Evolutionary conservation across 2,797 vertebrate genomes (phyloP), one percentile per base, ranked within the genome.

Genomic region (Manis pentadactyla): DNA sequence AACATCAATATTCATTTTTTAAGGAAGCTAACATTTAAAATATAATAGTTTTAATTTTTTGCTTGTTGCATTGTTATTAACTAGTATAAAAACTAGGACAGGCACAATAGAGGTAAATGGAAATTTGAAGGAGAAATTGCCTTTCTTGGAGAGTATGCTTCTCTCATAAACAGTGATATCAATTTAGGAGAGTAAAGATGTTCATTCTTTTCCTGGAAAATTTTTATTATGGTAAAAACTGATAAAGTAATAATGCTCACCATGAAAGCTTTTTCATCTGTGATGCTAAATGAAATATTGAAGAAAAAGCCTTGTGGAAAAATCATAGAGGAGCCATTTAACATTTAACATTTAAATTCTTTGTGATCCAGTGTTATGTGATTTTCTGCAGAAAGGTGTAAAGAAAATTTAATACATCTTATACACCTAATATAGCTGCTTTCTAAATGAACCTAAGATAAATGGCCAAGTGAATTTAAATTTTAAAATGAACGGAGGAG

Each of bases 201-300:
- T 61, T 71, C 57, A 94, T 31, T 23, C 34, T 87, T 97, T 87
- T 51, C 57, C 27, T 92, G 81, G 68, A 75, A 93, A 91, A 5
- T 87, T 96, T 46, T 98, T 15, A 95, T 75, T 57, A 61, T 78
- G 53, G 8, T 75, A 78, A 68, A 61, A 97, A 94, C 12, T 57
- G 55, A 59, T 90, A 61, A 96, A 95, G 75, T 92, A 57, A 12
- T 61, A 88, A 90, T 5, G 0, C 75, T 95, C 79, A 42, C 55
- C 61, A 73, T 96, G 81, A 87, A 82, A 75, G 0, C 7, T 0
- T 90, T 94, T 96, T 79, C 25, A 88, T 86, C 10, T 1, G 25
- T 92, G 14, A 14, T 89, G 25, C 23, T 92, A 90, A 97, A 71
- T 2, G 17, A 18, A 31, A 92, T 89, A 82, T 23, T 37, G 5